phyloP scores from a whole-genome alignment of 2,113 vertebrate genomes.

The Phaethornis superciliosus region DNA sequence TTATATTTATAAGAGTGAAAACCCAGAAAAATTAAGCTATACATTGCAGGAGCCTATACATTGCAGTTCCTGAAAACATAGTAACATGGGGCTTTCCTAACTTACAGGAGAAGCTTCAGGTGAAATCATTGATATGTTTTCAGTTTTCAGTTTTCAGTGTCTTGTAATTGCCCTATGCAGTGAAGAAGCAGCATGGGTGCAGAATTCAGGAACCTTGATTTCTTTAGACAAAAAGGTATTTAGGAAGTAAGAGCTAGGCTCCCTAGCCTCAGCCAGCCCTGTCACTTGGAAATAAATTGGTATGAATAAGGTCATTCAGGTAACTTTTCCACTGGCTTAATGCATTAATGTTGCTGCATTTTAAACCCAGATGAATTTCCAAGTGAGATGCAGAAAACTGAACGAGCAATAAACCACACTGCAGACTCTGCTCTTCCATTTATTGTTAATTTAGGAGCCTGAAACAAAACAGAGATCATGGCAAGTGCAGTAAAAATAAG shows the following conservation, averaged over 20 bases:
- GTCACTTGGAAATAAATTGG: neutral
- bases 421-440: neutral
- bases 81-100: neutral
- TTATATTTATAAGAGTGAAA: neutral
- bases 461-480: neutral
- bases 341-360: neutral
- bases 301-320: neutral
- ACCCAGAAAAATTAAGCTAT: neutral
- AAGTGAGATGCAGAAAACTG: neutral
- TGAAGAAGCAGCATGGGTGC: neutral
- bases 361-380: neutral
- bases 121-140: neutral
- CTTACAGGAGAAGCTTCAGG: neutral
- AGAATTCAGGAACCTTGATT: neutral
- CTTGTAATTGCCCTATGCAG: neutral
- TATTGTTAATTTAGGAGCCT: neutral
- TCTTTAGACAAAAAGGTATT: neutral
- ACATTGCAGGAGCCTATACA: neutral
- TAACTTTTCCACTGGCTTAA: neutral
- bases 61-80: neutral
- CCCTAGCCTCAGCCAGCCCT: neutral
- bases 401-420: neutral
- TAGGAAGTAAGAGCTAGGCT: neutral
- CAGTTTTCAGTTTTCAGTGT: neutral
- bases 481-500: neutral